Evolutionary conservation across 2,113 vertebrate genomes (phyloP), one percentile per base, ranked within the genome.

Genomic region (Aepyceros melampus): DNA sequence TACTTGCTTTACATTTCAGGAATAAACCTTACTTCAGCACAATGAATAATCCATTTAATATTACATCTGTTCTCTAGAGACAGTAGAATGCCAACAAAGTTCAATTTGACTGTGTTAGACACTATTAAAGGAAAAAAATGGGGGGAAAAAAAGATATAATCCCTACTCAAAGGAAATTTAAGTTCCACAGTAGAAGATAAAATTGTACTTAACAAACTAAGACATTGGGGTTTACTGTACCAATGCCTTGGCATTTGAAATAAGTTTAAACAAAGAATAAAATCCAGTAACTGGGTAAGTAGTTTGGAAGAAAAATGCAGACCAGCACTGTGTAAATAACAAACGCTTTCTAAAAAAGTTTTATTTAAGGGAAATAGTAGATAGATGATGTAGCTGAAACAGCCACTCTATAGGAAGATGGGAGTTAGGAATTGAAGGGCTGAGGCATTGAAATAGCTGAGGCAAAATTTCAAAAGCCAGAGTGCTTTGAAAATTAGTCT

Each of bases 31-130:
- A 67, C 29, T 79, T 94, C 3, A 71, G 55, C 56, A 81, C 10
- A 96, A 79, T 87, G 60, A 94, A 76, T 45, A 96, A 90, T 71
- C n/a, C 55, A 79, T 90, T 96, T 78, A 95, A 74, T 90, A 91
- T 90, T 92, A 88, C 1, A 9, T 82, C 55, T 86, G 33, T 88
- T 81, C 23, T 5, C 14, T 71, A 87, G 49, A 89, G 33, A 94
- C 6, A 97, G 67, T 6, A 67, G 64, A 81, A 91, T 1, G 2
- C 4, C 74, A 96, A 76, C 14, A 60, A 92, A 81, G 16, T 81
- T 91, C 33, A 91, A 62, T 49, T 2, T 92, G 89, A 95, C n/a
- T 88, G 55, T 91, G 62, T 9, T 93, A 91, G 25, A 81, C 15
- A 82, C 27, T 56, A 91, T 12, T 86, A 91, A 82, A 53, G n/a